phyloP scores from a whole-genome alignment of 2,888 invertebrate genomes.

The Tridacna crocea region DNA sequence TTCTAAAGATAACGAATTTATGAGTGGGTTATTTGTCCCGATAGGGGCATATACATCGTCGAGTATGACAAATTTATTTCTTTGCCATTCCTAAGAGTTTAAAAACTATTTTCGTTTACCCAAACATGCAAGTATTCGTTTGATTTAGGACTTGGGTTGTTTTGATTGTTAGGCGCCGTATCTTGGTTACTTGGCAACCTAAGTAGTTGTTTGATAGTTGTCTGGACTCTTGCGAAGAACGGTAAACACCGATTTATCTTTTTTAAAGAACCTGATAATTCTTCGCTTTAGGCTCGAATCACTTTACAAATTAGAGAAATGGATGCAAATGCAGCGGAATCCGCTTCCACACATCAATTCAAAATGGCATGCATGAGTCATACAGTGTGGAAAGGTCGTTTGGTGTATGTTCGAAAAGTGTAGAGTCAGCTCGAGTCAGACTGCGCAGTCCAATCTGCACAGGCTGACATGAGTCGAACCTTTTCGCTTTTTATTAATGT shows the following conservation, averaged over 20 bases:
- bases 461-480: too few species aligned
- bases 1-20: slow-evolving; percentile 30
- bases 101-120: slow-evolving; percentile 11
- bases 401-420: too few species aligned
- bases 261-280: too few species aligned
- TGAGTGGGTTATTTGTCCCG: slow-evolving; percentile 29
- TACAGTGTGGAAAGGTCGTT: too few species aligned
- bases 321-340: too few species aligned
- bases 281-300: too few species aligned
- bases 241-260: not conserved
- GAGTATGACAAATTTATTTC: slow-evolving; percentile 33
- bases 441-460: too few species aligned
- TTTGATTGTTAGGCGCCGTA: not conserved
- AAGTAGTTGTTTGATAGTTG: not conserved
- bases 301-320: too few species aligned
- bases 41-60: slow-evolving; percentile 22
- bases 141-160: not conserved
- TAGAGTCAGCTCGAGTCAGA: too few species aligned
- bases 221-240: not conserved
- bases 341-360: too few species aligned
- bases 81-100: slow-evolving; percentile 7
- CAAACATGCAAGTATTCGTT: not conserved
- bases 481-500: too few species aligned
- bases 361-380: too few species aligned
- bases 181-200: slow-evolving; percentile 2